Evolutionary conservation across 2,797 vertebrate genomes (phyloP), one percentile per base, ranked within the genome.

Genomic region (Paguma larvata): DNA sequence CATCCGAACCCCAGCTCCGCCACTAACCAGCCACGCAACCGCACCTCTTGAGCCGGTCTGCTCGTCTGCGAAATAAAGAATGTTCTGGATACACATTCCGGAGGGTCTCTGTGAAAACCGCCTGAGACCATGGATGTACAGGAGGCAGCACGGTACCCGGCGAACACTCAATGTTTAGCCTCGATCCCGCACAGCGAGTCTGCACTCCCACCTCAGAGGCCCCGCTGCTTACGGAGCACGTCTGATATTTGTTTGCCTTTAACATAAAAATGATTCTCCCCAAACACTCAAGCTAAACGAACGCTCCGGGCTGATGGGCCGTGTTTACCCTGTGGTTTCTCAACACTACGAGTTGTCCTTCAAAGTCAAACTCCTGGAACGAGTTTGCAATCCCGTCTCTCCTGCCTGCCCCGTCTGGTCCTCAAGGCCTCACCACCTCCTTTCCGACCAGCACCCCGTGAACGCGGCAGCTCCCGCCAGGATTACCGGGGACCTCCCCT

Each of bases 261-360:
- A 70, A 65, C 30, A 78, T 62, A 59, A 95, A 96, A 93, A 70
- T 80, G 56, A 32, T 25, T 89, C 70, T 65, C 56, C 12, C 18
- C 53, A 97, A 82, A 73, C 72, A 67, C 38, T 85, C 84, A 44
- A 46, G 70, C n/a, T 78, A 95, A 89, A 38, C 87, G 2, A 82
- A 72, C 8, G 6, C 9, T 93, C 63, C 68, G 65, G 65, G 46
- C 15, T 72, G 59, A 59, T 56, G 48, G 15, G 59, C 41, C 12
- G 30, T 41, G 25, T 93, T 91, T 51, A 89, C 68, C 32, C 41
- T 34, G 65, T 44, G 67, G 32, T 78, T 90, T 94, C 67, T 92
- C 92, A 78, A 73, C 38, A 46, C 53, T 46, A n/a, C 38, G 70
- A 59, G 65, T 21, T 77, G 23, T 72, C 75, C 77, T 88, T 93